A percentile compares a stretch with the other conserved stretches of the same genome.
Evolutionary conservation across 1,140 invertebrate species (phyloP).

Genomic region (Drosophila tani): DNA sequence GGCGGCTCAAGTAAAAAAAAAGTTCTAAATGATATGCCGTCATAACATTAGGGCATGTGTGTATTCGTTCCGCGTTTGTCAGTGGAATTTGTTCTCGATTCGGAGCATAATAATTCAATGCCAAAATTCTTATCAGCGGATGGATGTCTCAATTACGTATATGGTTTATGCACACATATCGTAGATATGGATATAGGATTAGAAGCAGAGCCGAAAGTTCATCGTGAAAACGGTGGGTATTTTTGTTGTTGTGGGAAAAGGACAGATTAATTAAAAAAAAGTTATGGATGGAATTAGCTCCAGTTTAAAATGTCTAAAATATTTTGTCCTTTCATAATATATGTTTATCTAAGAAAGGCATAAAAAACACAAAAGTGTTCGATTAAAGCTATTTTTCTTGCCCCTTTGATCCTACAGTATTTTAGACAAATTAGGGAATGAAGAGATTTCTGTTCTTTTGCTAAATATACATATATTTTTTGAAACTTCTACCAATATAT

Average conservation of each 20-base stretch:
- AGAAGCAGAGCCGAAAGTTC: conserved; percentile 18
- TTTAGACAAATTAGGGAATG: too few species aligned
- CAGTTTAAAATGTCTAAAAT: neutral
- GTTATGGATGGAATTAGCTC: neutral
- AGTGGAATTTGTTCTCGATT: conserved; percentile 35
- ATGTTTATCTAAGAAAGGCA: too few species aligned
- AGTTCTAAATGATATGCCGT: conserved; percentile 28
- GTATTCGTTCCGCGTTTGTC: conserved; percentile 53
- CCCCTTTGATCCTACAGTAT: too few species aligned
- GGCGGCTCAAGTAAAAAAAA: conserved; percentile 50
- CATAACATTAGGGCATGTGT: conserved; percentile 26
- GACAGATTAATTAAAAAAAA: conserved; percentile 1
- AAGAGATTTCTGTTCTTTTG: too few species aligned
- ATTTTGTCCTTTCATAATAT: too few species aligned
- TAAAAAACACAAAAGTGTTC: too few species aligned
- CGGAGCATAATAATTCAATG: conserved; percentile 68
- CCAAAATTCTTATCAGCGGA: conserved; percentile 68
- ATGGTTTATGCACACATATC: conserved; percentile 65
- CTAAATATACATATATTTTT: too few species aligned
- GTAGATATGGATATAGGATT: conserved; percentile 29
- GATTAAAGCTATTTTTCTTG: too few species aligned
- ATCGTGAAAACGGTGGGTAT: conserved; percentile 23
- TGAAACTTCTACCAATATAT: too few species aligned
- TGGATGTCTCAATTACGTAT: conserved; percentile 75
- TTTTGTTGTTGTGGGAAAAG: conserved; percentile 5